Evolutionary conservation across 2,888 invertebrate genomes (phyloP), one percentile per base, ranked within the genome.

Genomic region (Liposcelis brunnea): DNA sequence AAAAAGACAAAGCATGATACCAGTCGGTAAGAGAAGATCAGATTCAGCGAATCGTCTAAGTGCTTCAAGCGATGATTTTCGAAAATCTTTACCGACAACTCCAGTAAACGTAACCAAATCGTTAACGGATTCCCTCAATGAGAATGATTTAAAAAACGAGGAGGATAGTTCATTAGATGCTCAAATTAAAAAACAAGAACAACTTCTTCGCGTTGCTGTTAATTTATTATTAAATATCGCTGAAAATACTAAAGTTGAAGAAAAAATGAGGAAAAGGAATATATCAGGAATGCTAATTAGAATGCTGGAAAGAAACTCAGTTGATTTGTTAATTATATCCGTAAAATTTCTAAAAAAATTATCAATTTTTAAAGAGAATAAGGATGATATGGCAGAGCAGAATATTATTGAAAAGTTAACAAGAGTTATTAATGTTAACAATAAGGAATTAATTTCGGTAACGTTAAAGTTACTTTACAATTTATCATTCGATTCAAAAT

Each of bases 181-280:
- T 33, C 70, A 93, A 48, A 84, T 90, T 11, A 82, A 81, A 57
- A 91, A 94, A 62, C 95, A 97, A 61, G 93, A 95, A 57, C 87
- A 91, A 58, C 68, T 95, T 16, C 66, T 95, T 31, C 70, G 90
- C 61, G 93, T 91, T 38, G 85, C 89, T 2, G 87, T 89, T 61
- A 91, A 93, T 63, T 72, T 98, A 59, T 68, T 98, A 45, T 67
- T 95, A 43, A 97, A 98, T 62, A 82, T 98, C 62, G 86, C 95
- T 2, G 93, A 94, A 63, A 95, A 94, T 68, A 75, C 86, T 7
- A 83, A 83, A 61, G 84, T 95, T 2, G 97, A 97, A 64, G 83
- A 90, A 64, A 98, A 98, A 69, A 97, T 98, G 87, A 78, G 87
- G 21, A 86, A 89, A 56, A 85, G 93, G 62, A 87, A 85, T 57